These are phyloP conservation scores for Myripristis jacobus DNA, from an alignment of 2,797 vertebrate species.

Conservation along the genomic window DNA sequence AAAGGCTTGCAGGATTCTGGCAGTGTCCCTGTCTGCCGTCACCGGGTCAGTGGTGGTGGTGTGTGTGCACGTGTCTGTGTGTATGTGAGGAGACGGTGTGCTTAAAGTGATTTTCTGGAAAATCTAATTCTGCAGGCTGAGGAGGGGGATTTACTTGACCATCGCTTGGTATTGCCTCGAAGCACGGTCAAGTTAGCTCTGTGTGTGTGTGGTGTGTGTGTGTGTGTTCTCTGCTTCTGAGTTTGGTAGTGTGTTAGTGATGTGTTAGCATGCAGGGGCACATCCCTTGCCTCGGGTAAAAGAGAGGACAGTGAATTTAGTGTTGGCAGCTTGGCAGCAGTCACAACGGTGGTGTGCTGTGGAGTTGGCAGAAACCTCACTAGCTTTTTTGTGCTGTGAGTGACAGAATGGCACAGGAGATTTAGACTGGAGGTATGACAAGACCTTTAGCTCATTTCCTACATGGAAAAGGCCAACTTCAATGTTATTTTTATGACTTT, in stretches of 20 bases:
- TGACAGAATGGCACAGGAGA: conserved; percentile 46
- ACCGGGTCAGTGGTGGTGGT: conserved; percentile 23
- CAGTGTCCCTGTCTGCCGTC: conserved; percentile 29
- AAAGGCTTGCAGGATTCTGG: conserved; percentile 37
- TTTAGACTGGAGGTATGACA: conserved; percentile 40
- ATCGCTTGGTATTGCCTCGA: conserved; percentile 27
- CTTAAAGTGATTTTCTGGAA: conserved; percentile 38
- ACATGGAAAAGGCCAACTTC: conserved; percentile 13
- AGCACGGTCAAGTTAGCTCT: conserved; percentile 6
- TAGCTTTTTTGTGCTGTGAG: conserved; percentile 28
- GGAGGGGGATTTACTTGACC: conserved; percentile 11
- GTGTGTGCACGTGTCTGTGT: not conserved
- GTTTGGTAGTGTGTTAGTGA: conserved; percentile 12
- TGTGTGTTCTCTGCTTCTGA: conserved; percentile 20
- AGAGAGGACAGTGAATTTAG: conserved; percentile 42
- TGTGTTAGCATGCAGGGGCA: conserved; percentile 46
- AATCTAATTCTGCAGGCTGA: conserved; percentile 33
- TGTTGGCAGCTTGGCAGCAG: conserved; percentile 50
- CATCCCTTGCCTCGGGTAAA: conserved; percentile 48
- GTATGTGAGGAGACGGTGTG: not conserved
- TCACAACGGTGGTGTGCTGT: conserved; percentile 16
- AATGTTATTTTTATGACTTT: conserved; percentile 31
- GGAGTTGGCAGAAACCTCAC: conserved; percentile 36
- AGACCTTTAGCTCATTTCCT: conserved; percentile 60
- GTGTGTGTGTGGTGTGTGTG: not conserved